phyloP scores from a whole-genome alignment of 2,113 vertebrate genomes.

The Ornithorhynchus anatinus region DNA sequence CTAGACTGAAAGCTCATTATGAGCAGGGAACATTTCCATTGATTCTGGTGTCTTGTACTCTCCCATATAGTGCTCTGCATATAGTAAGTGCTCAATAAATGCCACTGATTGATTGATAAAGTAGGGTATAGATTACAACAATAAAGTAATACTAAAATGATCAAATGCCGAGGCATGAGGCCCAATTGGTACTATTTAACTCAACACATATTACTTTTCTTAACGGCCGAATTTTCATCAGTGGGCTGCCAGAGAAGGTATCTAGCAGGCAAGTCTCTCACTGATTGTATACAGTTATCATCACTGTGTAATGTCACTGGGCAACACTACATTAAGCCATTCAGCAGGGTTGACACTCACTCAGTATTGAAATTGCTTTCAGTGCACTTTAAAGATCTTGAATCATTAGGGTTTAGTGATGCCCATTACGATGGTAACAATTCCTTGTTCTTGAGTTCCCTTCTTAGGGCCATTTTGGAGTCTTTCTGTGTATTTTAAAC shows the following conservation, averaged over 20 bases:
- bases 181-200: too few relatives aligned
- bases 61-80: too few relatives aligned
- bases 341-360: not conserved
- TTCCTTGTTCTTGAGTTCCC: not conserved
- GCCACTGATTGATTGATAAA: too few relatives aligned
- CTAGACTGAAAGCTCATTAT: too few relatives aligned
- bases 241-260: not conserved
- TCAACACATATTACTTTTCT: not conserved
- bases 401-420: not conserved
- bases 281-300: fast-evolving
- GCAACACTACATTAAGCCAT: fast-evolving
- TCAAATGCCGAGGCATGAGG: too few relatives aligned
- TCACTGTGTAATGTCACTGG: fast-evolving
- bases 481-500: not conserved
- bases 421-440: not conserved
- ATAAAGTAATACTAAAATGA: not conserved
- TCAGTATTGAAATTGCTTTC: too few relatives aligned
- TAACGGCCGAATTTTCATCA: not conserved
- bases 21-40: too few relatives aligned
- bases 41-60: too few relatives aligned
- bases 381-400: too few relatives aligned
- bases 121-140: too few relatives aligned
- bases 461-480: not conserved
- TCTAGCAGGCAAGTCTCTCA: not conserved
- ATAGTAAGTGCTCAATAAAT: too few relatives aligned